A percentile compares a stretch with the other conserved stretches of the same genome.
Conservation (phyloP, 2,888 invertebrate species). For the Drosophila tanythrix region DNA sequence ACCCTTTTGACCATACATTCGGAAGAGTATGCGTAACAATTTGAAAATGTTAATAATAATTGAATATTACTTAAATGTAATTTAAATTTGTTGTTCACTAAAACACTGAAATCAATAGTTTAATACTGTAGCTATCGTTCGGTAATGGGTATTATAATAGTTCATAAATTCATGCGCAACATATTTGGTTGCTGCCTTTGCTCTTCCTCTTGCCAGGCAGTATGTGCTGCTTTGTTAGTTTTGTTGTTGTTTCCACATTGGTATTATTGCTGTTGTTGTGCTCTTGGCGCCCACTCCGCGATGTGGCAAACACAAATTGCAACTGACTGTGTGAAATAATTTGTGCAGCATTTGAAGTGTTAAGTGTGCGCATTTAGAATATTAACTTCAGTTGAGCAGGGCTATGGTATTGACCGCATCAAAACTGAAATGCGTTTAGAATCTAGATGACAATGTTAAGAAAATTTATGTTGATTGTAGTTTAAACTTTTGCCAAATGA, state of each 20-base stretch:
- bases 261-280: conserved; percentile 13
- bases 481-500: conserved; percentile 12
- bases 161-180: not conserved
- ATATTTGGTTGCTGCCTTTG: conserved; percentile 19
- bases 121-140: not conserved
- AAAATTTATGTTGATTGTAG: conserved; percentile 4
- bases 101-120: not conserved
- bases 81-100: not conserved
- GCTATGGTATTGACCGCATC: conserved; percentile 10
- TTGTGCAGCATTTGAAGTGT: conserved; percentile 49
- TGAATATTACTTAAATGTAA: not conserved
- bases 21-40: not conserved
- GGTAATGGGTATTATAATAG: not conserved
- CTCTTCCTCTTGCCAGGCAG: conserved; percentile 29
- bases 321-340: conserved; percentile 39
- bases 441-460: not conserved
- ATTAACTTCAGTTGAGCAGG: conserved; percentile 22
- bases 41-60: not conserved
- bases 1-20: conserved; percentile 23
- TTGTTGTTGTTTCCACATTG: conserved; percentile 17
- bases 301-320: conserved; percentile 26
- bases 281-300: not conserved
- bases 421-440: conserved; percentile 4
- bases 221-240: conserved; percentile 35
- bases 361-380: conserved; percentile 51